phyloP scores from a whole-genome alignment of 1,140 invertebrate species.

The Neodiprion virginianus region DNA sequence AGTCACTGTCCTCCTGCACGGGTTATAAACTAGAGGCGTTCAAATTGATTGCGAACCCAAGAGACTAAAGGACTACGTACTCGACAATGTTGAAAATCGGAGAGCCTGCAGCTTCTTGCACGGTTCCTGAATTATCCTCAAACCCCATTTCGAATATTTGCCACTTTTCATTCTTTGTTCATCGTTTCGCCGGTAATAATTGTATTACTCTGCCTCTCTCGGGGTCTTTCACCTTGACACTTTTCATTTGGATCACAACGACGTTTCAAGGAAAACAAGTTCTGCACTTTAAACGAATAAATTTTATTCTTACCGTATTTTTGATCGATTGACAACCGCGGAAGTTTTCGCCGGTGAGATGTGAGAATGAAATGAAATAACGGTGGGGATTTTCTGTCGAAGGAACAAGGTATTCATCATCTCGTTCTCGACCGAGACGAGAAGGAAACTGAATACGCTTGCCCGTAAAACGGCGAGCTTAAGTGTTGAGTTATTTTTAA shows the following conservation, averaged over 20 bases:
- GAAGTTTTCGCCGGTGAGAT: neutral
- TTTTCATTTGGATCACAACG: no score
- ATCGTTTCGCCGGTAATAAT: no score
- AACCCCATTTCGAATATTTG: no score
- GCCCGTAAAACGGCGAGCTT: neutral
- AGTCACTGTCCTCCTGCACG: slow-evolving; percentile 34
- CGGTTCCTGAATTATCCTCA: neutral
- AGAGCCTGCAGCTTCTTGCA: neutral
- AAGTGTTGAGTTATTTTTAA: slow-evolving; percentile 6
- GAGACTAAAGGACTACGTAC: neutral
- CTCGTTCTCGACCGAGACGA: neutral
- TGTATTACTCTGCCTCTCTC: no score
- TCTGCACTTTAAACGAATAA: no score
- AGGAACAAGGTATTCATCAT: neutral
- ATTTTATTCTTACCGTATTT: no score
- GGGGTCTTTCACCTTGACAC: no score
- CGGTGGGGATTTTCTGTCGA: neutral
- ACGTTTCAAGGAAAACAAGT: no score
- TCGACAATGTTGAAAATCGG: neutral
- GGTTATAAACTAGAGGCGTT: slow-evolving; percentile 12
- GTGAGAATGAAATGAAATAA: neutral
- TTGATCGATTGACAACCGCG: no score
- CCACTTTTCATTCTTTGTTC: no score
- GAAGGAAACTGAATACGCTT: neutral
- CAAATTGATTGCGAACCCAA: neutral